phyloP scores from a whole-genome alignment of 1,140 invertebrate genomes.

The Pentalonia nigronervosa region DNA sequence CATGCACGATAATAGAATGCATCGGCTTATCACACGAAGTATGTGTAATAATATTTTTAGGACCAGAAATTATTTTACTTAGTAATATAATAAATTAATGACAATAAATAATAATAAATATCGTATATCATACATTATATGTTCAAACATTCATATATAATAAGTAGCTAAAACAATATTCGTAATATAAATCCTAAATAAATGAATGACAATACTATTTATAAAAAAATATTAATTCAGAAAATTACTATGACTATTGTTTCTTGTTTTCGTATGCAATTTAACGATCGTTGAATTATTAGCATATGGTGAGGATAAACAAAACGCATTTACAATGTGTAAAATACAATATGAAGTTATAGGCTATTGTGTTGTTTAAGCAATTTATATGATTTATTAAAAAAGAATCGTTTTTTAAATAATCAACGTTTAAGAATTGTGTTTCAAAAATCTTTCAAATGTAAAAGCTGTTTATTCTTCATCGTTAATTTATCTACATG shows the following conservation, averaged over 20 bases:
- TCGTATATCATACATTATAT: background rate
- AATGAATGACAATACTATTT: background rate
- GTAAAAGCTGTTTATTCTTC: too few species aligned
- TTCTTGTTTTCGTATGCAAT: background rate
- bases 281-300: background rate
- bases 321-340: background rate
- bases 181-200: background rate
- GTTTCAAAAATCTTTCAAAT: too few species aligned
- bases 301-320: background rate
- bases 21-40: background rate
- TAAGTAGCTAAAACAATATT: background rate
- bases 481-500: too few species aligned
- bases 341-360: too few species aligned
- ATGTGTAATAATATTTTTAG: slow-evolving; percentile 3
- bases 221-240: background rate
- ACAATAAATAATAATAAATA: background rate
- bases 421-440: too few species aligned
- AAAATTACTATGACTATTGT: background rate
- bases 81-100: background rate
- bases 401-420: too few species aligned
- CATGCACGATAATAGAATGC: background rate
- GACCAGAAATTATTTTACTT: background rate
- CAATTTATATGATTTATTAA: too few species aligned
- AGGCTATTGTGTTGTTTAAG: too few species aligned
- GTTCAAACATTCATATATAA: background rate